Evolutionary conservation across 2,888 invertebrate species (phyloP).

Genomic region (Meghimatium bilineatum): DNA sequence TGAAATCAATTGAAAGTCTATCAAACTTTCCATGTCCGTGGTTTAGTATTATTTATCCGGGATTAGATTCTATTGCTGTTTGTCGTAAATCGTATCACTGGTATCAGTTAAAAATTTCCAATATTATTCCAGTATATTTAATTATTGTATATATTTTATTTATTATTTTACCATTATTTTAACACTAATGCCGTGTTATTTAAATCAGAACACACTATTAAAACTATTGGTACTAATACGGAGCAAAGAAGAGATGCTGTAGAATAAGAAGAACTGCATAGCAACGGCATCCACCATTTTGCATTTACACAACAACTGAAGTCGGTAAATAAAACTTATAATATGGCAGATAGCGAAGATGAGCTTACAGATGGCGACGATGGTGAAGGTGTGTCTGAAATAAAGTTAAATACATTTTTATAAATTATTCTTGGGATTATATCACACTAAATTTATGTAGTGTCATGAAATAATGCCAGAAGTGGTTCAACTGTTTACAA

Average conservation of each 20-base stretch:
- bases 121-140: neutral
- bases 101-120: too few relatives aligned
- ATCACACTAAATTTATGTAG: too few relatives aligned
- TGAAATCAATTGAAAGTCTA: neutral
- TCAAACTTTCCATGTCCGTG: neutral
- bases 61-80: neutral
- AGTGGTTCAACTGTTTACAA: too few relatives aligned
- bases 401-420: too few relatives aligned
- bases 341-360: constrained; percentile 35
- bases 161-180: too few relatives aligned
- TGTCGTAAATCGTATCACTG: neutral
- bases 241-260: neutral
- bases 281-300: constrained; percentile 32
- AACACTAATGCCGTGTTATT: too few relatives aligned
- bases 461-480: too few relatives aligned
- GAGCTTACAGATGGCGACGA: neutral
- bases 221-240: neutral
- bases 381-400: neutral
- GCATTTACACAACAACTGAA: neutral
- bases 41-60: neutral
- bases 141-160: too few relatives aligned
- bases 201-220: neutral
- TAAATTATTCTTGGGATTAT: too few relatives aligned
- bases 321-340: neutral
- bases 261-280: constrained; percentile 25